Percentiles rank a stretch among this genome's conserved stretches.
These are phyloP conservation scores for Eremobia ochroleuca DNA, from an alignment of 2,888 invertebrate species.

Conservation along the genomic window DNA sequence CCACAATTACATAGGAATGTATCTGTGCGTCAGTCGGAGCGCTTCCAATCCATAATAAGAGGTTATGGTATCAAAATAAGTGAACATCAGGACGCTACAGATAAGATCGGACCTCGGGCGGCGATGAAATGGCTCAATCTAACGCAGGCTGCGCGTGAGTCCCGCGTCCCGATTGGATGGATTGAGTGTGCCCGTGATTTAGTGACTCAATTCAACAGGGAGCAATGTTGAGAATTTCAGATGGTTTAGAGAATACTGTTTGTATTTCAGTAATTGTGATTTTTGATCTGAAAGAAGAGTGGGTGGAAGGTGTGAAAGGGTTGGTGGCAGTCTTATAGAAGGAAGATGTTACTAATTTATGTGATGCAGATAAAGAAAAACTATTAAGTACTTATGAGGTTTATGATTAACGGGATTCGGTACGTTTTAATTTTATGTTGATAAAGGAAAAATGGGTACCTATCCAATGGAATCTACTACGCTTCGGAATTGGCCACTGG, in stretches of 20 bases:
- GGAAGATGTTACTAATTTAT: background rate
- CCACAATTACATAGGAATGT: constrained; percentile 64
- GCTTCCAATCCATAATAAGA: constrained; percentile 86
- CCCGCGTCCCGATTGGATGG: constrained; percentile 37
- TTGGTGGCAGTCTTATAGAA: background rate
- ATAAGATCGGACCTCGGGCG: constrained; percentile 82
- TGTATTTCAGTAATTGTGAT: constrained; percentile 10
- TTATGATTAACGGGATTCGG: background rate
- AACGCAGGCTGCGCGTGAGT: constrained; percentile 62
- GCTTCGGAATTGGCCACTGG: background rate
- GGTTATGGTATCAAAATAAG: constrained; percentile 81
- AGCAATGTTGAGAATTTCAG: constrained; percentile 1
- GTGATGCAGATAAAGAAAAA: background rate
- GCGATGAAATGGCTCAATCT: constrained; percentile 87
- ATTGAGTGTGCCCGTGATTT: constrained; percentile 44
- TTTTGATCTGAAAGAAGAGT: background rate
- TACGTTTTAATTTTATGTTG: background rate
- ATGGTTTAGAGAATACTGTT: background rate
- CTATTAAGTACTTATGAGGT: background rate
- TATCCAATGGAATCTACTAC: background rate
- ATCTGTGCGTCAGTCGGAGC: constrained; percentile 65
- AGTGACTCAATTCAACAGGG: constrained; percentile 31
- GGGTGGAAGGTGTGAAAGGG: background rate
- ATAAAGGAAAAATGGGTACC: background rate
- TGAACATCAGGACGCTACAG: constrained; percentile 79